Percentiles rank a stretch among this genome's conserved stretches.
These are phyloP conservation scores for Enteromius anoplus DNA, from an alignment of 2,797 vertebrate species.

Conservation along the genomic window DNA sequence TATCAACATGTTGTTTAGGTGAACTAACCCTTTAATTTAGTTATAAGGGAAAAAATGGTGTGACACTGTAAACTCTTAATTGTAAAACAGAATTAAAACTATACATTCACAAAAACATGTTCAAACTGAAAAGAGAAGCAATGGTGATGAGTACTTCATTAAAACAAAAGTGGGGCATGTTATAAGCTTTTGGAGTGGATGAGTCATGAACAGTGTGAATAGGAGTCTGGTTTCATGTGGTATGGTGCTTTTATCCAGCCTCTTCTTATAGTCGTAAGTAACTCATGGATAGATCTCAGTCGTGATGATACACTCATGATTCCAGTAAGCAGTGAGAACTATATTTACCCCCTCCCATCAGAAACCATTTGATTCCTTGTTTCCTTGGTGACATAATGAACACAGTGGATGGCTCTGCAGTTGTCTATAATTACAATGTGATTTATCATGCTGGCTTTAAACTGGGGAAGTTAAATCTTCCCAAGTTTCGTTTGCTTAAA, in stretches of 20 bases:
- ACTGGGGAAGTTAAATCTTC: conserved; percentile 61
- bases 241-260: conserved; percentile 42
- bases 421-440: conserved; percentile 76
- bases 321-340: conserved; percentile 71
- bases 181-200: conserved; percentile 22
- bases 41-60: neutral
- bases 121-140: conserved; percentile 8
- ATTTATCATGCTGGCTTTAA: conserved; percentile 76
- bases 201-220: conserved; percentile 22
- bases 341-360: conserved; percentile 71
- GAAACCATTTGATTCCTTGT: conserved; percentile 74
- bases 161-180: conserved; percentile 1
- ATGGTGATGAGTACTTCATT: conserved; percentile 2
- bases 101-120: neutral
- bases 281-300: conserved; percentile 30
- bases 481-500: conserved; percentile 19
- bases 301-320: conserved; percentile 52
- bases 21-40: neutral
- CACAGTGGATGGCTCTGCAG: conserved; percentile 68
- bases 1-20: neutral
- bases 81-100: neutral
- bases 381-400: conserved; percentile 72
- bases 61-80: neutral
- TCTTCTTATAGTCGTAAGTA: conserved; percentile 11
- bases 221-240: conserved; percentile 37